A percentile compares a stretch with the other conserved stretches of the same genome.
Conservation (phyloP, 2,113 vertebrate genomes). For the Aldabrachelys gigantea region DNA sequence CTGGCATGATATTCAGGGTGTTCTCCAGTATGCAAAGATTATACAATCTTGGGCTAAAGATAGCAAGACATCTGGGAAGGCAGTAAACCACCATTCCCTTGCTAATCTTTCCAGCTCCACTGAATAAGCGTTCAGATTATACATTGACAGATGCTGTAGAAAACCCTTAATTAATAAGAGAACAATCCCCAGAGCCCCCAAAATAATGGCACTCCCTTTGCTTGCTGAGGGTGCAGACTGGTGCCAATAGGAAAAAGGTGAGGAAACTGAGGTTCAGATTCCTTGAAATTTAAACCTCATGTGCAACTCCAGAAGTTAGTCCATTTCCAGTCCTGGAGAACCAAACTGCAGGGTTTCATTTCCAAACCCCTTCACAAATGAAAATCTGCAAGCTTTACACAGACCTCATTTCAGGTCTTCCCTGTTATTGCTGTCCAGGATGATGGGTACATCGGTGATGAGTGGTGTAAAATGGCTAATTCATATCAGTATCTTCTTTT, state of each 20-base stretch:
- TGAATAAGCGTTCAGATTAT: accelerated
- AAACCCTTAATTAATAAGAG: background rate
- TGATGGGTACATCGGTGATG: accelerated
- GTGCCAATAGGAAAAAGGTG: background rate
- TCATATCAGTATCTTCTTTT: accelerated
- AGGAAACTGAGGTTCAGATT: background rate
- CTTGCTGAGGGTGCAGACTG: background rate
- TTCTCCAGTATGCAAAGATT: background rate
- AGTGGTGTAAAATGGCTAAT: background rate
- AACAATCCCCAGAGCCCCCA: background rate
- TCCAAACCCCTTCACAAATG: background rate
- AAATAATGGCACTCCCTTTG: background rate
- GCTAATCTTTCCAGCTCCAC: background rate
- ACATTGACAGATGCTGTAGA: background rate
- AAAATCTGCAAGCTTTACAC: background rate
- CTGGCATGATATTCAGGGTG: too few species aligned
- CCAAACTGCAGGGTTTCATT: background rate
- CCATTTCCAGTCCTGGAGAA: background rate
- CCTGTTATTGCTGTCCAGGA: background rate
- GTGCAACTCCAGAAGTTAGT: background rate
- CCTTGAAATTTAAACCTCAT: background rate
- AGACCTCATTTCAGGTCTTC: background rate
- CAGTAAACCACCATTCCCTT: background rate
- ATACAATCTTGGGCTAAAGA: background rate
- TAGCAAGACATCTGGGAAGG: background rate